Conservation (phyloP, 2,113 vertebrate species). For the Neogobius melanostomus region DNA sequence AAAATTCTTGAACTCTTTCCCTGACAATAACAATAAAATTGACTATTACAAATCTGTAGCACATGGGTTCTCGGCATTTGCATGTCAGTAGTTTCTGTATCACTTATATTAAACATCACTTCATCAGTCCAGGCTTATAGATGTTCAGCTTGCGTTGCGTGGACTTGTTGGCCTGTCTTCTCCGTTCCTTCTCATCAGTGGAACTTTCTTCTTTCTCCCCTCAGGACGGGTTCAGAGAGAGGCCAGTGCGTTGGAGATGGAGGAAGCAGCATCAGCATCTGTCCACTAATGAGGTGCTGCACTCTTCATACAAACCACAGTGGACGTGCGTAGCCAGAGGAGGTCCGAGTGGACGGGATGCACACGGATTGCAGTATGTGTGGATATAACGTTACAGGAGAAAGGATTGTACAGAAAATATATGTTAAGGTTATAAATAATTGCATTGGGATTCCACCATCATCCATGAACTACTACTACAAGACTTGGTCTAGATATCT, state of each 20-base stretch:
- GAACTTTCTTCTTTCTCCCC: conserved; percentile 33
- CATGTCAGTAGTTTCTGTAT: no score
- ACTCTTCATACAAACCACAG: conserved; percentile 47
- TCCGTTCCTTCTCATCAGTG: conserved; percentile 15
- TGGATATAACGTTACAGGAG: neutral
- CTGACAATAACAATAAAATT: no score
- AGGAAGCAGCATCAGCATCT: conserved; percentile 44
- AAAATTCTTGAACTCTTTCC: no score
- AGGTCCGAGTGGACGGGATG: conserved; percentile 3
- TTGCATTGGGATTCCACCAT: no score
- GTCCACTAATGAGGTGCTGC: conserved; percentile 62
- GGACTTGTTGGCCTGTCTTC: conserved; percentile 22
- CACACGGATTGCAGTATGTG: neutral
- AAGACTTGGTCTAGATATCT: no score
- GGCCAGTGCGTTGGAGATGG: conserved; percentile 49
- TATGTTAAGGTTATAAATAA: no score
- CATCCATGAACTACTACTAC: no score
- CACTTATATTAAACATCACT: neutral
- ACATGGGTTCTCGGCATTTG: no score
- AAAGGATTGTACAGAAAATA: no score
- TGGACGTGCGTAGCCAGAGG: conserved; percentile 50
- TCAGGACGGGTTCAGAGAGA: conserved; percentile 67
- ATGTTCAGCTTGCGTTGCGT: neutral
- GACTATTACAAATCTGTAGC: no score
- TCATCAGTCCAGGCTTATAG: neutral